phyloP scores from a whole-genome alignment of 2,888 invertebrate species.

The Pollenia griseotomentosa region DNA sequence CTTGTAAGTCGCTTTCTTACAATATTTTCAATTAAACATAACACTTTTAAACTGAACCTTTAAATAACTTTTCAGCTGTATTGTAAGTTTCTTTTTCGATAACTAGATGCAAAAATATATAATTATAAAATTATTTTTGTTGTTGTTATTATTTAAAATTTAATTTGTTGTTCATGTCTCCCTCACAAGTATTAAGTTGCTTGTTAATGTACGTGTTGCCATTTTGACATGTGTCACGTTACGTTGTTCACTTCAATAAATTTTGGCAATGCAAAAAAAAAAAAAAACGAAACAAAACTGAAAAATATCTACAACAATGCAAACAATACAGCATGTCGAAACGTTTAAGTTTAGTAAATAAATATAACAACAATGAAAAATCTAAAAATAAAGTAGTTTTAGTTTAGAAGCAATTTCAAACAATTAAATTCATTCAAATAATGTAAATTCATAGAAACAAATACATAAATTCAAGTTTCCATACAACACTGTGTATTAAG shows the following conservation, averaged over 20 bases:
- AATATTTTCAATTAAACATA: background rate
- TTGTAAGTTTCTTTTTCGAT: background rate
- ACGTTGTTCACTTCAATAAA: slow-evolving; percentile 69
- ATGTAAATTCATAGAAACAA: slow-evolving; percentile 13
- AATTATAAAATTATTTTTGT: background rate
- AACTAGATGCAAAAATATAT: background rate
- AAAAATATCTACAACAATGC: slow-evolving; percentile 4
- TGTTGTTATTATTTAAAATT: slow-evolving; percentile 20
- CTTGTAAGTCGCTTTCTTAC: no score
- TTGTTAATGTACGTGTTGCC: slow-evolving; percentile 67
- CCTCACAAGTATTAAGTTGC: slow-evolving; percentile 62
- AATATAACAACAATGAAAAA: background rate
- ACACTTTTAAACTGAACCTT: background rate
- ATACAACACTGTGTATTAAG: background rate
- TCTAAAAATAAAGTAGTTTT: slow-evolving; percentile 27
- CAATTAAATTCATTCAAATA: slow-evolving; percentile 55
- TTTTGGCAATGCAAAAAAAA: slow-evolving; percentile 62
- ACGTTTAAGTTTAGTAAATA: slow-evolving; percentile 46
- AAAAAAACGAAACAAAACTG: background rate
- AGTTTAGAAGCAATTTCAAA: slow-evolving; percentile 60
- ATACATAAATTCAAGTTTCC: background rate
- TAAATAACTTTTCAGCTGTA: background rate
- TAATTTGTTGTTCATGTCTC: slow-evolving; percentile 24
- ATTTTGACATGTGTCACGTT: slow-evolving; percentile 72
- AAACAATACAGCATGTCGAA: slow-evolving; percentile 60